A percentile compares a stretch with the other conserved stretches of the same genome.
Conservation (phyloP, 2,888 invertebrate genomes). For the Chrysolina oricalcia region DNA sequence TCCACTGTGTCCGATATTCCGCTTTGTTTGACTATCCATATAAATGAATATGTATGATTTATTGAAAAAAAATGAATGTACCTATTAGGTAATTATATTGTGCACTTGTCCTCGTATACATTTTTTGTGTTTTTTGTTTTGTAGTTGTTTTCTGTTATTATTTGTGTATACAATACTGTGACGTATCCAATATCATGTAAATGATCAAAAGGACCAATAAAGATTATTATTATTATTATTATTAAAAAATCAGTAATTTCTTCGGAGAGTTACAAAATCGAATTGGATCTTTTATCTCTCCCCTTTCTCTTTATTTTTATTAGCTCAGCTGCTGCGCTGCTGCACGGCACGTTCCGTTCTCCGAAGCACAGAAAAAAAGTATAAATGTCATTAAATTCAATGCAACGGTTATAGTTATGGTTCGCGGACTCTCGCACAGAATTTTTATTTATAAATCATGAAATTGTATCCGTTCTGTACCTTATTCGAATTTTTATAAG, state of each 20-base stretch:
- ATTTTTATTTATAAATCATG: slow-evolving; percentile 43
- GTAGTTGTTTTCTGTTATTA: too few relatives aligned
- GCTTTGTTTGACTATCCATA: too few relatives aligned
- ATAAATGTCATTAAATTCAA: slow-evolving; percentile 40
- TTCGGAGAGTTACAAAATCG: slow-evolving; percentile 18
- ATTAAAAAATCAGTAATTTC: slow-evolving; percentile 1
- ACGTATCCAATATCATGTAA: too few relatives aligned
- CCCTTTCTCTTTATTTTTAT: slow-evolving; percentile 34
- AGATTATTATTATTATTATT: too few relatives aligned
- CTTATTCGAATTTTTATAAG: background rate
- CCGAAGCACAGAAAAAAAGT: slow-evolving; percentile 33
- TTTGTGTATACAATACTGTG: too few relatives aligned
- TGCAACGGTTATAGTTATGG: slow-evolving; percentile 21
- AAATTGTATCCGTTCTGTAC: slow-evolving; percentile 34
- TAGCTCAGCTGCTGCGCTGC: slow-evolving; percentile 7
- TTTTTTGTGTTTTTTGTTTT: too few relatives aligned
- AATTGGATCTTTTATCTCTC: slow-evolving; percentile 18
- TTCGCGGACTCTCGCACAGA: slow-evolving; percentile 7
- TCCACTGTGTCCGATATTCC: too few relatives aligned
- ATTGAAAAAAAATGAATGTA: too few relatives aligned
- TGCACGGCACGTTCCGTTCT: slow-evolving; percentile 34
- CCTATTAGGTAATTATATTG: too few relatives aligned
- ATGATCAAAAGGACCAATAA: too few relatives aligned
- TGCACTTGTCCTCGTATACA: too few relatives aligned
- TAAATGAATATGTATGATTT: too few relatives aligned